phyloP scores from a whole-genome alignment of 2,888 invertebrate species.

The Ochropleura leucogaster region DNA sequence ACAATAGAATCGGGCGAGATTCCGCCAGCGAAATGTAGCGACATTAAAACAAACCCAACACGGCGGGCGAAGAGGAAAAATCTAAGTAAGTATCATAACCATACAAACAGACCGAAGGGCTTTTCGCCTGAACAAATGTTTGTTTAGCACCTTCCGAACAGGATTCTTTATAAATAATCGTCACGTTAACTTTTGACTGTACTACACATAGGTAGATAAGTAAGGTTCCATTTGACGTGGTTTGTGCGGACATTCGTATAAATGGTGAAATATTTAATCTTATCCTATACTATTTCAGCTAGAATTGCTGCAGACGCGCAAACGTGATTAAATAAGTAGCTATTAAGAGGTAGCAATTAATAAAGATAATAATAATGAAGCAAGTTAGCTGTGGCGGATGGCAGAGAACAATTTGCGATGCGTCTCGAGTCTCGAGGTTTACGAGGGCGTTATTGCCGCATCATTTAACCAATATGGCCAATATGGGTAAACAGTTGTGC shows the following conservation, averaged over 20 bases:
- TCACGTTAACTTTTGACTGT: slow-evolving; percentile 17
- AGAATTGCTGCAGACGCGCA: slow-evolving; percentile 26
- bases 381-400: slow-evolving; percentile 21
- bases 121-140: slow-evolving; percentile 57
- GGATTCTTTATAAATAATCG: slow-evolving; percentile 53
- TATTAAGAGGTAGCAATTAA: slow-evolving; percentile 45
- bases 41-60: slow-evolving; percentile 44
- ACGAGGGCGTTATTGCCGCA: slow-evolving; percentile 58
- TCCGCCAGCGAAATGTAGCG: slow-evolving; percentile 47
- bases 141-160: slow-evolving; percentile 52
- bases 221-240: slow-evolving; percentile 27
- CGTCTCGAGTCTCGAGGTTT: slow-evolving; percentile 58
- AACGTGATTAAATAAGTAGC: slow-evolving; percentile 35
- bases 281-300: neutral
- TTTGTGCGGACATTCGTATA: slow-evolving; percentile 15
- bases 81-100: slow-evolving; percentile 54
- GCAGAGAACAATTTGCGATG: slow-evolving; percentile 37
- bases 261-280: slow-evolving; percentile 34
- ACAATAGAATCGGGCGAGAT: slow-evolving; percentile 72
- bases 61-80: slow-evolving; percentile 42
- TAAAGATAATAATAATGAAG: slow-evolving; percentile 36
- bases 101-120: slow-evolving; percentile 56
- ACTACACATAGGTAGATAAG: slow-evolving; percentile 12
- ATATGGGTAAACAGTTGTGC: slow-evolving; percentile 61
- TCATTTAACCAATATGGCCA: slow-evolving; percentile 64